Evolutionary conservation across 2,113 vertebrate species (phyloP), one percentile per base, ranked within the genome.

Genomic region (Callopanchax toddi): DNA sequence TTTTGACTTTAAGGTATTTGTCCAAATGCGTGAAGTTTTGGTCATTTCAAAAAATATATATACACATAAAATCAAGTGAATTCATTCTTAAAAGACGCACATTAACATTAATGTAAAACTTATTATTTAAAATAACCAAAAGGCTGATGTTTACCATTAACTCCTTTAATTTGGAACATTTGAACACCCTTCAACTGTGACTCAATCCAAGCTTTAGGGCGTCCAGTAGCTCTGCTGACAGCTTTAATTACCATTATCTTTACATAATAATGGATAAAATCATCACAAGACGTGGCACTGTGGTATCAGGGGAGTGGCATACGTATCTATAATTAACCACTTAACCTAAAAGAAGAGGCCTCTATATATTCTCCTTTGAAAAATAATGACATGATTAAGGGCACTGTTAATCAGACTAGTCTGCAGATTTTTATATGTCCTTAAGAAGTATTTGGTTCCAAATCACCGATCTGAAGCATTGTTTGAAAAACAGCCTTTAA

Each of bases 401-500:
- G 39, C 34, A 56, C 36, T 73, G 61, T 76, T 13, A 75, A 53
- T 55, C 26, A 4, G 21, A 40, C 12, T 16, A 20, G 16, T 55
- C 49, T 53, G 53, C 29, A 51, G 65, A 68, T 18, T 63, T 59
- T 48, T 26, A 32, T n/a, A 6, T 39, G 16, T 23, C 44, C 52
- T 11, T 10, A 55, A 32, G 45, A 50, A 45, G n/a, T 5, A 80
- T 50, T 62, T 11, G 40, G 15, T 69, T 77, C 45, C 39, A 53
- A 53, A 60, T 66, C 51, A 36, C 29, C 73, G 40, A 67, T 53
- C 22, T 13, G 11, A 11, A 20, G 6, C 2, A 7, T 70, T 66
- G 62, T 55, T 50, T 60, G 36, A 46, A 37, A 74, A 67, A 42
- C 54, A 58, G 32, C 69, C 65, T 49, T 68, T 45, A 65, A n/a